Percentiles rank a stretch among this genome's conserved stretches.
phyloP scores from a whole-genome alignment of 2,888 invertebrate genomes.

The Lacanobia oleracea region DNA sequence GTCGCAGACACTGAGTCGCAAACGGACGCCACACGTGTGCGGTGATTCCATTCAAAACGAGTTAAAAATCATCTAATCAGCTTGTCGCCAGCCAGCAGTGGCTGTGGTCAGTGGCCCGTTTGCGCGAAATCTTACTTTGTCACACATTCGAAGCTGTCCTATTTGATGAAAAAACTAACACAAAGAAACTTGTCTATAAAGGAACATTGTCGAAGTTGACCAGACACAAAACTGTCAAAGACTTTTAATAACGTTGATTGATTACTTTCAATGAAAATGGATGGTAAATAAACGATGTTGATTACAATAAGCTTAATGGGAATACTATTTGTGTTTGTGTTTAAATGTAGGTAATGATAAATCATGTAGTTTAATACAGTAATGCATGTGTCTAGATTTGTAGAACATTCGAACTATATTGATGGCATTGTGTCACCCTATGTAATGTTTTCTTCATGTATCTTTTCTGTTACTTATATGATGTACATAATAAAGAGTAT shows the following conservation, averaged over 20 bases:
- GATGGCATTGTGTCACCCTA: no score
- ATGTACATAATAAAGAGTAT: no score
- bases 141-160: conserved; percentile 1
- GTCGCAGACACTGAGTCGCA: no score
- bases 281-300: conserved; percentile 4
- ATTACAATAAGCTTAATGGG: conserved; percentile 11
- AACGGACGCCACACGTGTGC: no score
- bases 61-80: no score
- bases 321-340: not conserved
- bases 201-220: conserved; percentile 24
- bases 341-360: not conserved
- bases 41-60: no score
- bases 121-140: not conserved
- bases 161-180: conserved; percentile 34
- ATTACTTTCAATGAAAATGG: conserved; percentile 39
- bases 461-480: no score
- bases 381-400: not conserved
- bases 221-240: conserved; percentile 15
- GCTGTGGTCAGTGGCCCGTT: no score
- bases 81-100: no score
- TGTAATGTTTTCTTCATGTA: no score
- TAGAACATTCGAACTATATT: not conserved
- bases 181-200: conserved; percentile 31
- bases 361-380: not conserved
- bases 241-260: conserved; percentile 38